Percentiles rank a stretch among this genome's conserved stretches.
Conservation (phyloP, 1,140 invertebrate genomes). For the Anagrus nilaparvatae region DNA sequence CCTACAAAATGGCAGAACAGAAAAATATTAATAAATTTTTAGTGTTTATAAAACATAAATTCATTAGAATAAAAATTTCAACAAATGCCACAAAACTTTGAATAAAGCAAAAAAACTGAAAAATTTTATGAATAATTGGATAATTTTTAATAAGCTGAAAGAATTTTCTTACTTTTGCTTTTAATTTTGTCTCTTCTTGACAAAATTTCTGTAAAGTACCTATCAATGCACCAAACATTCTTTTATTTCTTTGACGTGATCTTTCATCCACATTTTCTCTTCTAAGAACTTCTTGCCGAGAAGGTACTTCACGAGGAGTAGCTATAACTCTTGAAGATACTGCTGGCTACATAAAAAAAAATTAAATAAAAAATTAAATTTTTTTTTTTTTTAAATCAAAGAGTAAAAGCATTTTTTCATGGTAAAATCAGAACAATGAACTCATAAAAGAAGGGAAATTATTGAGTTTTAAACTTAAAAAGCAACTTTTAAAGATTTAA, state of each 20-base stretch:
- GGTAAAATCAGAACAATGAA: no score
- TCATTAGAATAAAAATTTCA: not conserved
- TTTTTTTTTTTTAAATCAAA: not conserved
- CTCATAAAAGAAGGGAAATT: no score
- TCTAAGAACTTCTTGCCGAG: slow-evolving; percentile 65
- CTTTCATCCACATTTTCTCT: slow-evolving; percentile 76
- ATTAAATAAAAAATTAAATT: slow-evolving; percentile 1
- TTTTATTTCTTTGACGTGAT: slow-evolving; percentile 73
- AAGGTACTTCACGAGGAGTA: slow-evolving; percentile 54
- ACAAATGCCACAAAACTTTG: slow-evolving; percentile 1
- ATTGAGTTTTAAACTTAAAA: no score
- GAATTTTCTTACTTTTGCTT: slow-evolving; percentile 50
- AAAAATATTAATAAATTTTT: slow-evolving; percentile 1
- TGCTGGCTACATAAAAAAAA: slow-evolving; percentile 30
- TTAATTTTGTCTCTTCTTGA: slow-evolving; percentile 83
- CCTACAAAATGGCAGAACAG: slow-evolving; percentile 52
- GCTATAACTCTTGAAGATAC: slow-evolving; percentile 50
- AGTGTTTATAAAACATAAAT: not conserved
- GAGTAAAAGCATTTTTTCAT: slow-evolving; percentile 1
- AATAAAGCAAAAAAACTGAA: slow-evolving; percentile 2
- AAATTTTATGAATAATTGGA: not conserved
- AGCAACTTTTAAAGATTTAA: no score
- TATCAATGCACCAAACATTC: slow-evolving; percentile 91
- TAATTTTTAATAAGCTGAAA: not conserved
- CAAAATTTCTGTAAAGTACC: slow-evolving; percentile 93